Percentiles rank a stretch among this genome's conserved stretches.
phyloP scores from a whole-genome alignment of 2,888 invertebrate species.

The Poecilus cupreus region DNA sequence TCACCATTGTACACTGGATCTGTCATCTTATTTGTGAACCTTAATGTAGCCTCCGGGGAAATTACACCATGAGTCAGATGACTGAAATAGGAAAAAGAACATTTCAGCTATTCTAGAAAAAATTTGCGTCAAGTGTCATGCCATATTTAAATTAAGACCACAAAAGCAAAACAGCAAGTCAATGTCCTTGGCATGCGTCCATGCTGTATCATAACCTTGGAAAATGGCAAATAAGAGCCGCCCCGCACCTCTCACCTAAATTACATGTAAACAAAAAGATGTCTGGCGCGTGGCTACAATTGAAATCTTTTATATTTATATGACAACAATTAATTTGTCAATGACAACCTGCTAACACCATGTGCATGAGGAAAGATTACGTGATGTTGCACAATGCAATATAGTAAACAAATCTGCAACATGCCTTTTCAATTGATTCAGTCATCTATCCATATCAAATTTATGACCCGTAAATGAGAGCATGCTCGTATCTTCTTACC shows the following conservation, averaged over 20 bases:
- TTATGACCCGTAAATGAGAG: slow-evolving; percentile 63
- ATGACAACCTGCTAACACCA: slow-evolving; percentile 33
- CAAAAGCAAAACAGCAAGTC: slow-evolving; percentile 59
- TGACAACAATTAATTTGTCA: slow-evolving; percentile 41
- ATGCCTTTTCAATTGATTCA: slow-evolving; percentile 62
- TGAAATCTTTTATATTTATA: slow-evolving; percentile 14
- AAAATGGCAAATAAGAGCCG: slow-evolving; percentile 46
- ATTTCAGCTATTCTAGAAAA: slow-evolving; percentile 50
- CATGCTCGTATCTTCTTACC: slow-evolving; percentile 62
- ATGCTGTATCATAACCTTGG: slow-evolving; percentile 53
- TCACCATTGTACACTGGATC: slow-evolving; percentile 78
- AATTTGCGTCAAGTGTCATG: slow-evolving; percentile 46
- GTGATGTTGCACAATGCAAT: slow-evolving; percentile 56
- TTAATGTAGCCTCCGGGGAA: slow-evolving; percentile 20
- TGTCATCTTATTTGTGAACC: slow-evolving; percentile 72
- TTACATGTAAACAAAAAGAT: slow-evolving; percentile 54
- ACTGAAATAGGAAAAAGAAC: slow-evolving; percentile 48
- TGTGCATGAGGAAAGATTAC: slow-evolving; percentile 54
- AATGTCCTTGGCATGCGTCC: slow-evolving; percentile 62
- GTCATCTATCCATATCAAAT: slow-evolving; percentile 27
- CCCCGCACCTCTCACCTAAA: slow-evolving; percentile 28
- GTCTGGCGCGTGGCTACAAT: slow-evolving; percentile 30
- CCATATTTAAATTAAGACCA: slow-evolving; percentile 58
- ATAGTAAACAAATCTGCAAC: slow-evolving; percentile 62
- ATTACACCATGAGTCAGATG: slow-evolving; percentile 47